Percentiles rank a stretch among this genome's conserved stretches.
Evolutionary conservation across 2,797 vertebrate genomes (phyloP).

Genomic region (Artibeus jamaicensis): DNA sequence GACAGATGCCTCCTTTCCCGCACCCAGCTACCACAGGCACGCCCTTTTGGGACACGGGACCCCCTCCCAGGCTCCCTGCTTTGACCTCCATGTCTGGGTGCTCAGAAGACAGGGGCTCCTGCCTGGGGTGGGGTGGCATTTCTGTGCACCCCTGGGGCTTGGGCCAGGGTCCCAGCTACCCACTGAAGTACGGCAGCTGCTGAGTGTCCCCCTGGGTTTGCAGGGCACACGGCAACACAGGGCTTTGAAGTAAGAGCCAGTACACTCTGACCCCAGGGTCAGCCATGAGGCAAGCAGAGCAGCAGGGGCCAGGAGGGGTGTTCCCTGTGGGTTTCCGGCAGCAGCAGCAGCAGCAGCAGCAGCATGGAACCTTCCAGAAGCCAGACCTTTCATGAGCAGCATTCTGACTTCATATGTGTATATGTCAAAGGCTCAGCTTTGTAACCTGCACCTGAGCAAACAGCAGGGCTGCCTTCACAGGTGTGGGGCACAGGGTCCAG

Average conservation of each 20-base stretch:
- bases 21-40: not conserved
- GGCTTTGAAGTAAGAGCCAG: not conserved
- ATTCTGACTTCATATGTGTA: not conserved
- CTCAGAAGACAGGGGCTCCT: not conserved
- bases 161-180: not conserved
- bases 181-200: not conserved
- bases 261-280: not conserved
- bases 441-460: not conserved
- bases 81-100: no score
- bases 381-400: not conserved
- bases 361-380: not conserved
- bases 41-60: not conserved
- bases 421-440: not conserved
- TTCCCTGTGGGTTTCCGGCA: not conserved
- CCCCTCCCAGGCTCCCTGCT: not conserved
- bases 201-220: not conserved
- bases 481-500: not conserved
- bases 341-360: not conserved
- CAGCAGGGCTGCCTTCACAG: not conserved
- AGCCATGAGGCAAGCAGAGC: not conserved
- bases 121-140: fast-evolving
- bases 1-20: fast-evolving
- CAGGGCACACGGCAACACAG: not conserved
- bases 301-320: fast-evolving
- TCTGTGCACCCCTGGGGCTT: not conserved